Conservation (phyloP, 2,888 invertebrate species). For the Perithous albicinctus region DNA sequence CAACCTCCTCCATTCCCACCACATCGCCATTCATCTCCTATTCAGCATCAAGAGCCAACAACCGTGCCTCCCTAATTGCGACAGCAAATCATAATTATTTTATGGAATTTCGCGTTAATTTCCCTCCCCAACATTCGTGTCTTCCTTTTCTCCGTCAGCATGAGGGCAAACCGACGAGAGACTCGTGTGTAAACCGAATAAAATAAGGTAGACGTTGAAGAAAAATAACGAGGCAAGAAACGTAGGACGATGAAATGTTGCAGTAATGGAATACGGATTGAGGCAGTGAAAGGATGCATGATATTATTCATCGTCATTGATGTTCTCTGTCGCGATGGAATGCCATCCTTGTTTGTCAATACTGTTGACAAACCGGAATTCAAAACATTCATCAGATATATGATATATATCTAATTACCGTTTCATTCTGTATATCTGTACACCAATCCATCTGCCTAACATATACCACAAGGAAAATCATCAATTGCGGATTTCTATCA, state of each 20-base stretch:
- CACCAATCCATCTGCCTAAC: not conserved
- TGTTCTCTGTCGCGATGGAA: constrained; percentile 4
- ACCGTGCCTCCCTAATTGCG: constrained; percentile 72
- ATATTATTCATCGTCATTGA: constrained; percentile 11
- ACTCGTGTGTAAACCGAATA: not conserved
- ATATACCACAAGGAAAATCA: not conserved
- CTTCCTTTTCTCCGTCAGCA: not conserved
- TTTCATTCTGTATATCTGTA: not conserved
- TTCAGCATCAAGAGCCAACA: constrained; percentile 73
- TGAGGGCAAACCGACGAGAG: not conserved
- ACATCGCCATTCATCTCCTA: constrained; percentile 52
- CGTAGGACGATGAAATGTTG: not conserved
- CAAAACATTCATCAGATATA: not conserved
- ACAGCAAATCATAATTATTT: constrained; percentile 72
- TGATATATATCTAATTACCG: not conserved
- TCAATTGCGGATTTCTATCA: not conserved
- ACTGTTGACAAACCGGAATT: constrained; percentile 12
- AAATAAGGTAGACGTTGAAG: constrained; percentile 9
- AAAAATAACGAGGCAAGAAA: constrained; percentile 28
- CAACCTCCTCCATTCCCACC: not conserved
- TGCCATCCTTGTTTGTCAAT: not conserved
- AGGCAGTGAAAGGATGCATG: not conserved
- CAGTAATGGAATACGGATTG: not conserved
- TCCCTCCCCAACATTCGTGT: constrained; percentile 30
- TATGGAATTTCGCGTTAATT: constrained; percentile 71